A percentile compares a stretch with the other conserved stretches of the same genome.
phyloP scores from a whole-genome alignment of 2,797 vertebrate genomes.

The Poecilia wingei region DNA sequence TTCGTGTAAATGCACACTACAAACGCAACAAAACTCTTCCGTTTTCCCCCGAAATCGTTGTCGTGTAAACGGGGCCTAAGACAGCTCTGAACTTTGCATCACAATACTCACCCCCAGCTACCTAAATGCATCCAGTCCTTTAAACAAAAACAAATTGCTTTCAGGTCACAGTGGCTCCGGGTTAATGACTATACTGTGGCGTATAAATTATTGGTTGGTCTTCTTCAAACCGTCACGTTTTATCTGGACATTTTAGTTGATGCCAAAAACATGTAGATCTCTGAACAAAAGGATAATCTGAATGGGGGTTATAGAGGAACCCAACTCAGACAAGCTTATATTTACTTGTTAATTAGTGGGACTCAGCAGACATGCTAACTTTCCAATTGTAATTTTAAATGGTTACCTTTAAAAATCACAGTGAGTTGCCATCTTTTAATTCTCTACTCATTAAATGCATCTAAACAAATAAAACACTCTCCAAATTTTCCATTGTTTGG shows the following conservation, averaged over 20 bases:
- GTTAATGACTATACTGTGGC: background rate
- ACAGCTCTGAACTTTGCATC: background rate
- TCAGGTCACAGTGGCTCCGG: background rate
- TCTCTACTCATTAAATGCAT: background rate
- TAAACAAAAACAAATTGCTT: background rate
- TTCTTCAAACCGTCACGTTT: background rate
- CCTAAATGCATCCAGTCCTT: background rate
- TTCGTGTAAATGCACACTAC: no score
- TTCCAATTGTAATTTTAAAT: background rate
- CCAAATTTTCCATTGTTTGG: background rate
- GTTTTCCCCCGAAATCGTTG: no score
- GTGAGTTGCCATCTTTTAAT: background rate
- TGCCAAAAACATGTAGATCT: background rate
- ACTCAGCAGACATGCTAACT: background rate
- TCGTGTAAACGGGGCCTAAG: no score
- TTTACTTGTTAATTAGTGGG: background rate
- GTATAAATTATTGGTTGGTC: background rate
- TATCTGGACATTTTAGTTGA: background rate
- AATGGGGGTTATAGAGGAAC: background rate
- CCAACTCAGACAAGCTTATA: background rate
- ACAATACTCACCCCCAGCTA: background rate
- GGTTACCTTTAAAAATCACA: background rate
- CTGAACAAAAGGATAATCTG: background rate
- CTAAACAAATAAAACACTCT: background rate
- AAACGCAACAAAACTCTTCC: no score